Conservation (phyloP, 2,797 vertebrate genomes). For the Thaleichthys pacificus region DNA sequence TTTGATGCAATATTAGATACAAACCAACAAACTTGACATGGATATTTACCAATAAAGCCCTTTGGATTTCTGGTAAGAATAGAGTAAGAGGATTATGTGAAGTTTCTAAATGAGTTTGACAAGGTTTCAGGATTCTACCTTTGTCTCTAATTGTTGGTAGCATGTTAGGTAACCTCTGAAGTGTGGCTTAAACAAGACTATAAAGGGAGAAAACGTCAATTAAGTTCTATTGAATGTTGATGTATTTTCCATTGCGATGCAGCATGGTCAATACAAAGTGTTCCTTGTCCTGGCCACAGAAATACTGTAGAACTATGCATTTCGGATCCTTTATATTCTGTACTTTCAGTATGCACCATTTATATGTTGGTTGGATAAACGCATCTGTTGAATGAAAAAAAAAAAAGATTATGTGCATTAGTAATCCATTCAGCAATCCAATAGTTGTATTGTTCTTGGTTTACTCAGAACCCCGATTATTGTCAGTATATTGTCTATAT, state of each 20-base stretch:
- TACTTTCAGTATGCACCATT: too few relatives aligned
- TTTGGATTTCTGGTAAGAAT: conserved; percentile 53
- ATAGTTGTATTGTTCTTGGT: too few relatives aligned
- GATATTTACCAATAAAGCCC: conserved; percentile 80
- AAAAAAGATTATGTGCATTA: too few relatives aligned
- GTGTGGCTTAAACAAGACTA: neutral
- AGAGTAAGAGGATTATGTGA: conserved; percentile 79
- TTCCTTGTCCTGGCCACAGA: too few relatives aligned
- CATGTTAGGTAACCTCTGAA: neutral
- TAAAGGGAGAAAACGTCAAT: neutral
- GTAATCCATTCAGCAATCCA: too few relatives aligned
- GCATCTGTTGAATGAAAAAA: too few relatives aligned
- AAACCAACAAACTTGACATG: conserved; percentile 73
- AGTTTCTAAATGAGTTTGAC: conserved; percentile 57
- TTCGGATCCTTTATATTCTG: too few relatives aligned
- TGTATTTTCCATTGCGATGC: too few relatives aligned
- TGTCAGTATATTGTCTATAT: neutral
- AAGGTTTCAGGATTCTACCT: conserved; percentile 60
- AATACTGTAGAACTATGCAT: too few relatives aligned
- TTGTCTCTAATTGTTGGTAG: conserved; percentile 66
- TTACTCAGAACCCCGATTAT: neutral
- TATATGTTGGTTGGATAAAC: too few relatives aligned
- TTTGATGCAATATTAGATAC: conserved; percentile 71
- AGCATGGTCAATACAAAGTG: too few relatives aligned
- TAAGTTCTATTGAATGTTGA: conserved; percentile 6